Evolutionary conservation across 2,888 invertebrate genomes (phyloP).

Genomic region (Oscheius sp.): DNA sequence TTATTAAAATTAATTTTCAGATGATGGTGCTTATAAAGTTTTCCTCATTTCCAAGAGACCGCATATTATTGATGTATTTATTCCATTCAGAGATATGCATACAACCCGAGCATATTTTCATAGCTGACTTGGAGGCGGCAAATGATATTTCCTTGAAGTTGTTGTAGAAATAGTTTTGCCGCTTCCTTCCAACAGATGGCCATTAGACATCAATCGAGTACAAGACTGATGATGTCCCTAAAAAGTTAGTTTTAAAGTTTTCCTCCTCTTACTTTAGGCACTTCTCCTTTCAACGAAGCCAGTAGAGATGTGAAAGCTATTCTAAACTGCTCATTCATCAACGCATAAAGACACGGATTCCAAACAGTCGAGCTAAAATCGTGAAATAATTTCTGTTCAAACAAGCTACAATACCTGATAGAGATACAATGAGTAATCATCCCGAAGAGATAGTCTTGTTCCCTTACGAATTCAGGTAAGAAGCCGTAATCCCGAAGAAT

Average conservation of each 20-base stretch:
- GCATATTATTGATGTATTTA: background rate
- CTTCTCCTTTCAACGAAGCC: constrained; percentile 9
- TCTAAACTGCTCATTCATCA: constrained; percentile 68
- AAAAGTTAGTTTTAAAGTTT: background rate
- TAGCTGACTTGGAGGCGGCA: constrained; percentile 21
- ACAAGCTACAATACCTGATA: constrained; percentile 54
- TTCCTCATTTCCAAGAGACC: no score
- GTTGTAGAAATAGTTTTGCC: background rate
- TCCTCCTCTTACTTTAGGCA: constrained; percentile 3
- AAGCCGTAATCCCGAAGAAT: constrained; percentile 65
- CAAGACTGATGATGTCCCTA: constrained; percentile 8
- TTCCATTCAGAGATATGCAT: background rate
- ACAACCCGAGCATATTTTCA: background rate
- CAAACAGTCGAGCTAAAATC: constrained; percentile 60
- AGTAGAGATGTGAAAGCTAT: constrained; percentile 60
- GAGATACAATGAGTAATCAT: constrained; percentile 68
- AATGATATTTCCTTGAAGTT: background rate
- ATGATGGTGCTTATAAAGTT: no score
- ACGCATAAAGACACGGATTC: constrained; percentile 66
- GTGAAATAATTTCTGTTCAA: background rate
- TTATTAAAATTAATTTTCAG: no score
- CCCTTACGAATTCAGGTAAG: constrained; percentile 56
- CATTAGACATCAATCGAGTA: background rate
- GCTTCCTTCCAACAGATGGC: background rate
- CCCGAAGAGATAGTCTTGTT: constrained; percentile 66